A percentile compares a stretch with the other conserved stretches of the same genome.
Evolutionary conservation across 2,888 invertebrate genomes (phyloP).

Genomic region (Nebria brevicollis): DNA sequence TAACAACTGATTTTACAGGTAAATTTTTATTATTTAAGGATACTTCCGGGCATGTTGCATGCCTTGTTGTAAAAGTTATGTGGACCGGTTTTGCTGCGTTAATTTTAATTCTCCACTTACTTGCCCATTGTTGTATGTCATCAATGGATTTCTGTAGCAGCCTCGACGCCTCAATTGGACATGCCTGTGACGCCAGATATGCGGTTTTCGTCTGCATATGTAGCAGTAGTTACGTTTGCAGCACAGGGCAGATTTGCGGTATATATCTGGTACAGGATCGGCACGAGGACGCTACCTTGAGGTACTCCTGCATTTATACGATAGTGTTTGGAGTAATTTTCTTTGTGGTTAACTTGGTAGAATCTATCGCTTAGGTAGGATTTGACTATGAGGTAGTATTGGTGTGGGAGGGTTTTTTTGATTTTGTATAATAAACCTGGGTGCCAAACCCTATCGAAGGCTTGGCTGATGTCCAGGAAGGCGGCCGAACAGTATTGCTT

Average conservation of each 20-base stretch:
- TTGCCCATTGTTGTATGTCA: too few relatives aligned
- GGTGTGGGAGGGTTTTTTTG: constrained; percentile 26
- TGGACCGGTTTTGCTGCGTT: neutral
- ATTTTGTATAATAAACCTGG: constrained; percentile 34
- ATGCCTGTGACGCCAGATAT: neutral
- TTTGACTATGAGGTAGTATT: constrained; percentile 32
- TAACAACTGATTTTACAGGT: neutral
- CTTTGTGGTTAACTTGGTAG: constrained; percentile 42
- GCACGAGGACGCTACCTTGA: constrained; percentile 13
- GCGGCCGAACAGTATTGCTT: constrained; percentile 47
- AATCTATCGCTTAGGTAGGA: constrained; percentile 33
- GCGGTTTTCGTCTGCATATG: constrained; percentile 7
- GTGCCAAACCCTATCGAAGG: constrained; percentile 46
- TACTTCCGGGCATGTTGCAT: neutral
- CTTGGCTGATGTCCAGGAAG: constrained; percentile 42
- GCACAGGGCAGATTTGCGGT: neutral
- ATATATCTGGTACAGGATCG: constrained; percentile 6
- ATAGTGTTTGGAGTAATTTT: constrained; percentile 12
- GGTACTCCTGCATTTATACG: constrained; percentile 21
- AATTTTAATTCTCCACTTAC: neutral
- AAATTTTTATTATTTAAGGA: neutral
- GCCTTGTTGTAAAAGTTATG: neutral
- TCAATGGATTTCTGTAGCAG: too few relatives aligned
- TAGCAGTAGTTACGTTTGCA: neutral
- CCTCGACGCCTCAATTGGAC: too few relatives aligned